These are phyloP conservation scores for Orthonyx spaldingii DNA, from an alignment of 2,113 vertebrate genomes.

Conservation along the genomic window DNA sequence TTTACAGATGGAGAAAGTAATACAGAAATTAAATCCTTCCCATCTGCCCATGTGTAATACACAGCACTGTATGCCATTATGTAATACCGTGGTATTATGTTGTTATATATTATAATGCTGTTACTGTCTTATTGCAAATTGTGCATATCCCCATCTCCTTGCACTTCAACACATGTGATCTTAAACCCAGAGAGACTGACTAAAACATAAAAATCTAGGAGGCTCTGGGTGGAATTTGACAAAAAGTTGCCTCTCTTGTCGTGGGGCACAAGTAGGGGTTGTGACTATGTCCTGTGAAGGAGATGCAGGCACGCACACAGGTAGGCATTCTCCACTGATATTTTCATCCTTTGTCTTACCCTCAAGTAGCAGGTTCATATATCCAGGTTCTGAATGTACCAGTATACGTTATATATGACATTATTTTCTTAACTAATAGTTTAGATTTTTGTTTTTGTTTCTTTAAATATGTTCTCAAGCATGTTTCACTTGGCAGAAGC, in stretches of 20 bases:
- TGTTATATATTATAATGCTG: neutral
- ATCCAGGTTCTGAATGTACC: neutral
- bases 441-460: neutral
- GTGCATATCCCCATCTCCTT: neutral
- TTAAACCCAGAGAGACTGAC: neutral
- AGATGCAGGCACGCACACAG: neutral
- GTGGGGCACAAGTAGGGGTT: neutral
- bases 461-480: neutral
- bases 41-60: neutral
- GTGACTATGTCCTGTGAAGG: neutral
- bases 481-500: neutral
- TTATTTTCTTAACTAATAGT: neutral
- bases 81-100: neutral
- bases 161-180: neutral
- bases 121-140: neutral
- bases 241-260: neutral
- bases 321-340: neutral
- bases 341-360: neutral
- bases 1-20: neutral
- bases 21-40: neutral
- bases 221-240: neutral
- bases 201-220: neutral
- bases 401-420: neutral
- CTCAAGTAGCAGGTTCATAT: neutral
- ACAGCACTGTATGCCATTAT: neutral